Base-by-base conservation (phyloP, 2,888 invertebrate genomes). In the Cylindroiulus punctatus region DNA sequence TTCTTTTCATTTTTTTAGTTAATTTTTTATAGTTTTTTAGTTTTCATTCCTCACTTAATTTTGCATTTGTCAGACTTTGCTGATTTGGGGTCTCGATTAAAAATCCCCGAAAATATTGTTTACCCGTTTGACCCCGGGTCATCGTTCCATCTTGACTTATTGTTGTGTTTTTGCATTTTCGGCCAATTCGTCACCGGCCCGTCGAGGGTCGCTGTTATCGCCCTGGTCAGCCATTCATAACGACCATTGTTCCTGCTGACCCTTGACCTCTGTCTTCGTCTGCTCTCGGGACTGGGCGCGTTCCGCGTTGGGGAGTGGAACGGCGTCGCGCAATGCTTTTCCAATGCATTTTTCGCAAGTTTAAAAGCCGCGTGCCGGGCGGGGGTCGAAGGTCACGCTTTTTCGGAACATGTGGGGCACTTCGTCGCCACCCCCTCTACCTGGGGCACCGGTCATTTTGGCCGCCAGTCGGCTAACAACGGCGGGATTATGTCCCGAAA, bases 181-280 rank as follows among this genome's bases (percentile, higher is more conserved):
- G 47, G 2, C 26, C 26, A 65, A 65, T 65, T 65, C 65, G 65
- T 65, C 65, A 65, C 22, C n/a, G 26, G 22, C 7, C 22, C 22
- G 65, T 65, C 57, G 10, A 57, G 57, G 65, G 65, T 65, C 65
- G 22, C 65, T 65, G 65, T 65, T 65, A 65, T 65, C 65, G 26
- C 65, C 3, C 26, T 8, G 26, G 65, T 26, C 26, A 26, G 65
- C 26, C 65, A 65, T 65, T 65, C 7, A n/a, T 57, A 7, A 7
- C 17, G 57, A 5, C n/a, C 57, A 57, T 57, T 65, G 26, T 65
- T 65, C 47, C 14, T 2, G 17, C 26, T 65, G 65, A 65, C 65
- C 65, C n/a, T 65, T 65, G 26, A 26, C 22, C 65, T 10, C 26
- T 65, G n/a, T n/a, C n/a, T n/a, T n/a, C n/a, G n/a, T n/a, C n/a